A percentile compares a stretch with the other conserved stretches of the same genome.
Evolutionary conservation across 2,888 invertebrate species (phyloP).

Genomic region (Temnothorax unifasciatus): DNA sequence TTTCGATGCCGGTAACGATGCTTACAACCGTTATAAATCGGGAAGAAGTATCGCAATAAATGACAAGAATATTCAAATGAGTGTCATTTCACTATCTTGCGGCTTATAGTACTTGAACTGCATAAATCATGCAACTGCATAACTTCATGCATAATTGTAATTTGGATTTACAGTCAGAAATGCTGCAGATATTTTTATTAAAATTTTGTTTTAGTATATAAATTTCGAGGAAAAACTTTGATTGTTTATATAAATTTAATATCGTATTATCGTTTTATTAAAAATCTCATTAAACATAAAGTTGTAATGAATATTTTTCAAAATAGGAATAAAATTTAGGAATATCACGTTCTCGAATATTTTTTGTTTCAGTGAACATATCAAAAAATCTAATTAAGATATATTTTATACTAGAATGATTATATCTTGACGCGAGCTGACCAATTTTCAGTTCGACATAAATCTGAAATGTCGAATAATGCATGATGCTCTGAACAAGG

Average conservation of each 20-base stretch:
- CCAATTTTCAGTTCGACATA: background rate
- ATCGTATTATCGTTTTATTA: background rate
- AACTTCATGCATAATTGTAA: background rate
- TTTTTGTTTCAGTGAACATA: background rate
- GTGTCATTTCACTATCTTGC: constrained; percentile 4
- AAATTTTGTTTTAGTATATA: background rate
- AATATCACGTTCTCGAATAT: background rate
- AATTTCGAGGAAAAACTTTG: background rate
- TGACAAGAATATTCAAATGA: constrained; percentile 13
- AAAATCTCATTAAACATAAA: background rate
- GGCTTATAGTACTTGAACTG: background rate
- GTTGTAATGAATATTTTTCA: background rate
- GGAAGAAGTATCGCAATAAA: constrained; percentile 17
- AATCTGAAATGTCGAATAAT: background rate
- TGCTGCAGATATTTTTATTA: background rate
- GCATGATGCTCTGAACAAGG: background rate
- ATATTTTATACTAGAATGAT: background rate
- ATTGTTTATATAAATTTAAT: background rate
- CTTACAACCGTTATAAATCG: background rate
- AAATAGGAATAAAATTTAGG: background rate
- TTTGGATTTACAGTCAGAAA: background rate
- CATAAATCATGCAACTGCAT: background rate
- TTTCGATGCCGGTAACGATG: constrained; percentile 27
- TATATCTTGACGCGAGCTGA: background rate
- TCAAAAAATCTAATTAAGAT: background rate